phyloP scores from a whole-genome alignment of 2,113 vertebrate species.

The Coturnix japonica region DNA sequence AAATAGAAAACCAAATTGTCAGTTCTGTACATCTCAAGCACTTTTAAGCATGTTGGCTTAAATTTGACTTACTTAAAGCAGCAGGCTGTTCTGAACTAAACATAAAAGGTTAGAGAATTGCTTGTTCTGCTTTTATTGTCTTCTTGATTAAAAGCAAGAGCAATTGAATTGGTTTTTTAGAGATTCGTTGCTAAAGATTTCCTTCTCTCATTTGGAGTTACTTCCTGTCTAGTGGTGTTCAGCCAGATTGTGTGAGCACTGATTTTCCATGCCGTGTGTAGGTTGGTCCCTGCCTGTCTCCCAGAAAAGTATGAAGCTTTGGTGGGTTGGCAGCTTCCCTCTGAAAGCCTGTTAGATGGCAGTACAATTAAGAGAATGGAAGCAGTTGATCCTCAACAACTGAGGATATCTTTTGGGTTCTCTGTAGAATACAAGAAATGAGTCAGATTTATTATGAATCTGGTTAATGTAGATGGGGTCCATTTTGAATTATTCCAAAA shows the following conservation, averaged over 20 bases:
- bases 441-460: not conserved
- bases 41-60: slow-evolving; percentile 46
- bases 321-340: not conserved
- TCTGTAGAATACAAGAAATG: not conserved
- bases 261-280: not conserved
- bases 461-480: not conserved
- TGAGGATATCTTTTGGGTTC: not conserved
- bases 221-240: slow-evolving; percentile 5
- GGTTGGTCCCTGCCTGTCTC: slow-evolving; percentile 31
- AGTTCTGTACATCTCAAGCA: slow-evolving; percentile 33
- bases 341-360: slow-evolving; percentile 27
- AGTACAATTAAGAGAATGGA: slow-evolving; percentile 20
- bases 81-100: slow-evolving; percentile 20
- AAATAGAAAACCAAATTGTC: slow-evolving; percentile 70
- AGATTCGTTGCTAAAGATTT: slow-evolving; percentile 16
- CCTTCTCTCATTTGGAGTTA: not conserved
- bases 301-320: not conserved
- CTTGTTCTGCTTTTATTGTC: slow-evolving; percentile 16
- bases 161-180: not conserved
- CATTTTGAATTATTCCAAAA: not conserved
- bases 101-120: slow-evolving; percentile 23
- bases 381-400: not conserved
- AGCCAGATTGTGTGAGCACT: not conserved
- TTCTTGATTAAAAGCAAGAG: slow-evolving; percentile 17
- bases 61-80: slow-evolving; percentile 54